Evolutionary conservation across 2,888 invertebrate species (phyloP).

Genomic region (Limenitis camilla): DNA sequence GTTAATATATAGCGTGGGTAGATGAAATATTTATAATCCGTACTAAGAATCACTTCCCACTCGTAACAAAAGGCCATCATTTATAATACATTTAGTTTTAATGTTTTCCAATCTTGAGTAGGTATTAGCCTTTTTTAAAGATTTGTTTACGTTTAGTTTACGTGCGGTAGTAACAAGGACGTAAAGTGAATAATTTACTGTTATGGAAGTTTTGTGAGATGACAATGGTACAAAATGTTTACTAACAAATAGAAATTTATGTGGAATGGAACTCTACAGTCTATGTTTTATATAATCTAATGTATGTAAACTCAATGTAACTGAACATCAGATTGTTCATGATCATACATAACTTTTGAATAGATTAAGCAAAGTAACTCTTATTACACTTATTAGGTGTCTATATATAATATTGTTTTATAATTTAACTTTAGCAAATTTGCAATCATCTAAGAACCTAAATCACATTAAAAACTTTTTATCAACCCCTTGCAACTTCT

Average conservation of each 20-base stretch:
- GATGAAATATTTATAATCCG: slow-evolving; percentile 19
- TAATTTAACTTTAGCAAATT: too few species aligned
- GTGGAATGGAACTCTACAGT: too few species aligned
- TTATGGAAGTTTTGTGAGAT: slow-evolving; percentile 29
- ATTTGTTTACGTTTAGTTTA: slow-evolving; percentile 16
- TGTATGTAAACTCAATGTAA: too few species aligned
- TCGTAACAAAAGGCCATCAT: slow-evolving; percentile 10
- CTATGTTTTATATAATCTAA: too few species aligned
- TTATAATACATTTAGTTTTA: slow-evolving; percentile 2
- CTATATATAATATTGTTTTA: too few species aligned
- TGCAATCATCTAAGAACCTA: too few species aligned
- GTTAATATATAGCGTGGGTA: slow-evolving; percentile 13
- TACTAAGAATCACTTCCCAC: slow-evolving; percentile 15
- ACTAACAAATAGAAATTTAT: background rate
- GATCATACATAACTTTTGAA: too few species aligned
- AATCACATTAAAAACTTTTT: too few species aligned
- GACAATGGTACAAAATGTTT: slow-evolving; percentile 23
- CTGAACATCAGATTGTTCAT: too few species aligned
- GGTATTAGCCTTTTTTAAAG: slow-evolving; percentile 9
- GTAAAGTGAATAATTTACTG: slow-evolving; percentile 47
- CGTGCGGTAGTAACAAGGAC: slow-evolving; percentile 32
- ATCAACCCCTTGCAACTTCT: too few species aligned
- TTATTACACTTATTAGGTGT: too few species aligned
- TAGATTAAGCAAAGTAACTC: too few species aligned
- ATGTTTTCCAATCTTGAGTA: background rate